phyloP scores from a whole-genome alignment of 2,797 vertebrate species.

The Tangara arthus region DNA sequence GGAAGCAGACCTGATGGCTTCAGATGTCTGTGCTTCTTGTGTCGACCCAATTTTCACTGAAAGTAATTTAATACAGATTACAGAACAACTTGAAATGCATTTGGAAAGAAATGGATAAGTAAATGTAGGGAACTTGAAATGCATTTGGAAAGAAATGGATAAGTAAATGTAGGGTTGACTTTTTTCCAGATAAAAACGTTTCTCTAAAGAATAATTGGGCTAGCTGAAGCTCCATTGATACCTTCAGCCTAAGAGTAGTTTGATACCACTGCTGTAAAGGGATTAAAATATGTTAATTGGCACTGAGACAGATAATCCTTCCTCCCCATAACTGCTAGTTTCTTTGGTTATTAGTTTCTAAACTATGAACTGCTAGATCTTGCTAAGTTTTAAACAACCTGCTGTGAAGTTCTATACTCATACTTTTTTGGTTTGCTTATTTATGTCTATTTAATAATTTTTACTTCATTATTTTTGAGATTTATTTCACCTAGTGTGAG shows the following conservation, averaged over 20 bases:
- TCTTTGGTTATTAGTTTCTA: not conserved
- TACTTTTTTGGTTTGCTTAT: not conserved
- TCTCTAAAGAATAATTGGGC: not conserved
- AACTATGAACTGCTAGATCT: not conserved
- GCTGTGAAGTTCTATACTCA: not conserved
- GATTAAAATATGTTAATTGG: not conserved
- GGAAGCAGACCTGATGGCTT: constrained; percentile 34
- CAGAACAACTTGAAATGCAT: not conserved
- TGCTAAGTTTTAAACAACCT: not conserved
- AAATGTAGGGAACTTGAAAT: not conserved
- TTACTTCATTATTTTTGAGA: not conserved
- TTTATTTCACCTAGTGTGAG: not conserved
- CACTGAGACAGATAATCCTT: not conserved
- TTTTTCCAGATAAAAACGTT: not conserved
- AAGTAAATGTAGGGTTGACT: not conserved
- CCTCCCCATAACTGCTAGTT: not conserved
- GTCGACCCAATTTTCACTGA: not conserved
- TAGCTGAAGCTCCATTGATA: not conserved
- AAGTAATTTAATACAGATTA: constrained; percentile 12
- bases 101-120: not conserved
- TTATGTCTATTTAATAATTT: not conserved
- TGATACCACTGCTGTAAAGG: not conserved
- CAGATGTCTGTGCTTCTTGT: not conserved
- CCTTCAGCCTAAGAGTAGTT: not conserved
- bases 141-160: not conserved